These are phyloP conservation scores for Pseudorectes ferrugineus DNA, from an alignment of 2,113 vertebrate species.

Conservation along the genomic window DNA sequence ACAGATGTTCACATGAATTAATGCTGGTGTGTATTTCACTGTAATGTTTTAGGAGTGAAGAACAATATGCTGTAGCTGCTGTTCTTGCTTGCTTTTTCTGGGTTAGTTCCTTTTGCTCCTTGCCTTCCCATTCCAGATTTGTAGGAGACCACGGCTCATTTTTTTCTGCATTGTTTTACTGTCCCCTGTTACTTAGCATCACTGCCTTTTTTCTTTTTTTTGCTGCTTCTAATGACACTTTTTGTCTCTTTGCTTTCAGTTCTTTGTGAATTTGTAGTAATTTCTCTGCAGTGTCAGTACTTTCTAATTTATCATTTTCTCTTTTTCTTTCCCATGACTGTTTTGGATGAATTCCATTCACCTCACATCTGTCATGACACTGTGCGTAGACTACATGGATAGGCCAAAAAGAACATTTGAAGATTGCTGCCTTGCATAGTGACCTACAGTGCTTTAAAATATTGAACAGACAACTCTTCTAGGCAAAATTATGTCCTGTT, in stretches of 20 bases:
- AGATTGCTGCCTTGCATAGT: background rate
- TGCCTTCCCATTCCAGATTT: background rate
- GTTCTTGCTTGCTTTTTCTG: background rate
- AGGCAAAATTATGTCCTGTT: background rate
- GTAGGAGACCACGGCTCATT: background rate
- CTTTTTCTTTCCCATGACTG: background rate
- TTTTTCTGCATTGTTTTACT: background rate
- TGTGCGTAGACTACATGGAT: background rate
- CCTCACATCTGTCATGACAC: background rate
- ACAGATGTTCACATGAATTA: background rate
- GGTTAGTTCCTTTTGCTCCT: background rate
- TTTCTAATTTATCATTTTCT: background rate
- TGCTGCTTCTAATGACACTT: background rate
- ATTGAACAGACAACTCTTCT: background rate
- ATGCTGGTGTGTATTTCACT: background rate
- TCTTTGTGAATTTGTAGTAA: background rate
- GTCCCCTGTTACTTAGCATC: background rate
- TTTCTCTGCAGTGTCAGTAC: background rate
- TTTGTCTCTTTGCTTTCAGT: background rate
- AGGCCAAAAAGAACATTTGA: background rate
- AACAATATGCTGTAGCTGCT: background rate
- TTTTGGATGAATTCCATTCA: background rate
- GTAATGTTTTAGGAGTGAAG: background rate
- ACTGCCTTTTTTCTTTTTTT: background rate
- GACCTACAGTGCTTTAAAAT: background rate